A percentile compares a stretch with the other conserved stretches of the same genome.
Evolutionary conservation across 2,113 vertebrate genomes (phyloP).

Genomic region (Mixornis gularis): DNA sequence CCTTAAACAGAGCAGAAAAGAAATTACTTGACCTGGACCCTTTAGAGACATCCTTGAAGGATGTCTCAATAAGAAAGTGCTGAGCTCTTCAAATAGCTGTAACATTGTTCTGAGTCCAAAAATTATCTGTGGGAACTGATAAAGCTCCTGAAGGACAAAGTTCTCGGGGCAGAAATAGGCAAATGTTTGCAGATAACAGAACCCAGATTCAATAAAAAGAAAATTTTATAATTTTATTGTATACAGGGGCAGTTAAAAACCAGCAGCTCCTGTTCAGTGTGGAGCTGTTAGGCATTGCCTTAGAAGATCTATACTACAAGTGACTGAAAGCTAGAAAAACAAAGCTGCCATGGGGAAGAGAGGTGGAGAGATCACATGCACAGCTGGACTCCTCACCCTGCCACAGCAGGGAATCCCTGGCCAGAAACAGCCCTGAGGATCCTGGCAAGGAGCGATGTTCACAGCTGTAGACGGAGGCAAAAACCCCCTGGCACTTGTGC

Average conservation of each 20-base stretch:
- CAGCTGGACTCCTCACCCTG: background rate
- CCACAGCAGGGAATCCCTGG: background rate
- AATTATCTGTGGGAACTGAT: background rate
- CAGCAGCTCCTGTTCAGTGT: background rate
- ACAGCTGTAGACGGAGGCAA: background rate
- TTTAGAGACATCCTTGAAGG: background rate
- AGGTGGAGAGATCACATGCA: background rate
- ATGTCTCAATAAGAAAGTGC: background rate
- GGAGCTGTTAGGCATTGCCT: background rate
- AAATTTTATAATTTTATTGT: background rate
- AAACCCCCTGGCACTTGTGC: background rate
- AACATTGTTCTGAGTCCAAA: background rate
- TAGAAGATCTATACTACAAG: background rate
- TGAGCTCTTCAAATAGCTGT: background rate
- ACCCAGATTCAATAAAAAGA: background rate
- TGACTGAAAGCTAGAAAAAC: background rate
- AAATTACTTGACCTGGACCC: background rate
- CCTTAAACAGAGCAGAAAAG: background rate
- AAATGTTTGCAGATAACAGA: background rate
- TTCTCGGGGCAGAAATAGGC: background rate
- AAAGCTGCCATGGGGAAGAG: background rate
- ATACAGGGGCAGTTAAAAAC: background rate
- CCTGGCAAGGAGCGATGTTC: background rate
- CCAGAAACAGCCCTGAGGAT: background rate
- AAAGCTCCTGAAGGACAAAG: slow-evolving; percentile 1